Evolutionary conservation across 2,797 vertebrate species (phyloP), one percentile per base, ranked within the genome.

Genomic region (Botia kubotai): DNA sequence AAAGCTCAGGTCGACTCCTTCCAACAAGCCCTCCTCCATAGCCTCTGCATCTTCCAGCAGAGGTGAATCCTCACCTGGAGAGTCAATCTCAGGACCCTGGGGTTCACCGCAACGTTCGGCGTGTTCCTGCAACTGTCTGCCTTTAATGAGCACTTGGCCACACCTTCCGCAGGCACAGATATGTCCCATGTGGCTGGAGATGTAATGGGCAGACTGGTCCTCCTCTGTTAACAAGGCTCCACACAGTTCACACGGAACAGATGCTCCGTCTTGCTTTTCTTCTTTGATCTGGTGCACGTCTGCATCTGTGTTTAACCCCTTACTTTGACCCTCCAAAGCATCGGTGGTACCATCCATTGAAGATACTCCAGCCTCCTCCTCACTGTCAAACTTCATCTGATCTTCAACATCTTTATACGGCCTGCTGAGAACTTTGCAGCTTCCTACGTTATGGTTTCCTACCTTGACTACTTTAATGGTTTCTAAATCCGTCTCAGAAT

Each of bases 131-230:
- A 99, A 92, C 89, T 97, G 97, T 69, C 96, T 95, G 19, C 98
- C 98, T 91, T 98, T 98, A 79, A 99, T 96, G 33, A 99, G 93
- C 77, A 99, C 96, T 87, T 96, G 97, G 75, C 98, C 98, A 3
- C 98, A 99, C 70, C 98, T 94, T 16, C 98, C 98, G 17, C 98
- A 99, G 0, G 98, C 98, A n/a, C 98, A 99, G 83, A 99, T 98
- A 79, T 97, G 97, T 80, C 96, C 96, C 90, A 98, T 96, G 89
- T 99, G 98, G 89, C 93, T 96, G 88, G 98, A 96, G 86, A 99
- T 95, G 88, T 98, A 98, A 92, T 99, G 98, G 70, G 95, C 93
- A 0, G 97, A 97, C 83, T 95, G 91, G 86, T 98, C 96, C 80
- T 97, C 96, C 83, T 97, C 97, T 0, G 93, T 93, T 71, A 99